phyloP scores from a whole-genome alignment of 2,888 invertebrate genomes.

The Agrenia bidenticulata region DNA sequence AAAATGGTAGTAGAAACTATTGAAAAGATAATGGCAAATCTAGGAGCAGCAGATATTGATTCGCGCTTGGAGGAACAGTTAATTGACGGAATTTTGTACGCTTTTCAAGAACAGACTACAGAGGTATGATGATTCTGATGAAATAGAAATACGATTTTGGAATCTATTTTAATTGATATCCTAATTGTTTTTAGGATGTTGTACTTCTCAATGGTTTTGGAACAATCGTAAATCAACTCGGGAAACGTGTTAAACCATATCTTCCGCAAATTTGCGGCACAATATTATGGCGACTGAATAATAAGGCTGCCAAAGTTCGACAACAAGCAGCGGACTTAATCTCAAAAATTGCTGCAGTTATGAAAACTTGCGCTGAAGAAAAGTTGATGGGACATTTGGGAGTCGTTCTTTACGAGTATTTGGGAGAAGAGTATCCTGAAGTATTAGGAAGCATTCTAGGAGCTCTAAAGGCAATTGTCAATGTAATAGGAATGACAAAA shows the following conservation, averaged over 20 bases:
- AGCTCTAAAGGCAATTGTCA: constrained; percentile 97
- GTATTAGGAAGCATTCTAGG: constrained; percentile 97
- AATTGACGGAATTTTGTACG: constrained; percentile 98
- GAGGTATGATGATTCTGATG: constrained; percentile 64
- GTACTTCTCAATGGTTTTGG: constrained; percentile 99
- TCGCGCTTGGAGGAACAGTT: constrained; percentile 96
- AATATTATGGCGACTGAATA: constrained; percentile 98
- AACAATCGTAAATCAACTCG: constrained; percentile 95
- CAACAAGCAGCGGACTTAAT: constrained; percentile 99
- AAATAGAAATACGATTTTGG: no score
- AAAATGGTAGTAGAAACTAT: constrained; percentile 99
- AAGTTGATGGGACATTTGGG: constrained; percentile 99
- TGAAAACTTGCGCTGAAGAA: constrained; percentile 99
- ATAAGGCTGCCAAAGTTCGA: constrained; percentile 98
- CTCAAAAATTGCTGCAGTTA: constrained; percentile 92
- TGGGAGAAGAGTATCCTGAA: constrained; percentile 99
- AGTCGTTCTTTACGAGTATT: constrained; percentile 96
- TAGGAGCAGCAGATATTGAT: constrained; percentile 98
- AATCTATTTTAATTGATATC: background rate
- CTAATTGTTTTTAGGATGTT: constrained; percentile 70
- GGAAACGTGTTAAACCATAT: constrained; percentile 94
- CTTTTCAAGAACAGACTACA: constrained; percentile 99
- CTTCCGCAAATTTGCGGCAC: constrained; percentile 99
- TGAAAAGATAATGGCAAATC: constrained; percentile 95
- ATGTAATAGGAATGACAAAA: constrained; percentile 99